phyloP scores from a whole-genome alignment of 2,888 invertebrate species.

The Himalopsyche anomala region DNA sequence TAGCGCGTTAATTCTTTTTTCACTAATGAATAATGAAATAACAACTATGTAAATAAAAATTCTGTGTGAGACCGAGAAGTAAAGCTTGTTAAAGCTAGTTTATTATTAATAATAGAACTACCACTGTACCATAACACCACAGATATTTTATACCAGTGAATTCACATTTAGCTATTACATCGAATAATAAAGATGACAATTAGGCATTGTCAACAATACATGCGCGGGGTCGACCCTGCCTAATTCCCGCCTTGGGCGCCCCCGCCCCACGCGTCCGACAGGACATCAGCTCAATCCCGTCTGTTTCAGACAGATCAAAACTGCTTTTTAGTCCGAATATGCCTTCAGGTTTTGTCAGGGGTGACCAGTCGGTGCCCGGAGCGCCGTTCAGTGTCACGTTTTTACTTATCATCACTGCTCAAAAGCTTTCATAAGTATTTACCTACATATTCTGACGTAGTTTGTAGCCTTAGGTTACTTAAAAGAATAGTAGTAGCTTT shows the following conservation, averaged over 20 bases:
- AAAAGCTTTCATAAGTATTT: neutral
- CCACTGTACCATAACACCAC: too few relatives aligned
- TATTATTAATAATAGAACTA: too few relatives aligned
- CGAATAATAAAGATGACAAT: constrained; percentile 18
- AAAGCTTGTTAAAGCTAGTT: too few relatives aligned
- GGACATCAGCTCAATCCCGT: constrained; percentile 62
- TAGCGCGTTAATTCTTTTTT: too few relatives aligned
- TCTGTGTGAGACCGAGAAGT: too few relatives aligned
- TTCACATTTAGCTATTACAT: neutral
- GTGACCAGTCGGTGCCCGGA: constrained; percentile 3
- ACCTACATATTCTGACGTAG: too few relatives aligned
- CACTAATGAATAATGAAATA: too few relatives aligned
- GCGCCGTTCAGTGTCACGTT: neutral
- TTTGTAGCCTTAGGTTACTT: too few relatives aligned
- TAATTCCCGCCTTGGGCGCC: constrained; percentile 25
- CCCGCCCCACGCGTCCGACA: constrained; percentile 57
- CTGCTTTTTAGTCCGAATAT: constrained; percentile 63
- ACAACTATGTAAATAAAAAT: too few relatives aligned
- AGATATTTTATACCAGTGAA: neutral
- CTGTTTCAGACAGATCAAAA: constrained; percentile 63
- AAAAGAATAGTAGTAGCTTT: too few relatives aligned
- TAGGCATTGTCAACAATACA: constrained; percentile 33
- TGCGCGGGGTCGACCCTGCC: constrained; percentile 27
- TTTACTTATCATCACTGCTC: constrained; percentile 7
- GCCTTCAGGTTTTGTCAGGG: constrained; percentile 43